Evolutionary conservation across 2,113 vertebrate genomes (phyloP).

Genomic region (Alectura lathami): DNA sequence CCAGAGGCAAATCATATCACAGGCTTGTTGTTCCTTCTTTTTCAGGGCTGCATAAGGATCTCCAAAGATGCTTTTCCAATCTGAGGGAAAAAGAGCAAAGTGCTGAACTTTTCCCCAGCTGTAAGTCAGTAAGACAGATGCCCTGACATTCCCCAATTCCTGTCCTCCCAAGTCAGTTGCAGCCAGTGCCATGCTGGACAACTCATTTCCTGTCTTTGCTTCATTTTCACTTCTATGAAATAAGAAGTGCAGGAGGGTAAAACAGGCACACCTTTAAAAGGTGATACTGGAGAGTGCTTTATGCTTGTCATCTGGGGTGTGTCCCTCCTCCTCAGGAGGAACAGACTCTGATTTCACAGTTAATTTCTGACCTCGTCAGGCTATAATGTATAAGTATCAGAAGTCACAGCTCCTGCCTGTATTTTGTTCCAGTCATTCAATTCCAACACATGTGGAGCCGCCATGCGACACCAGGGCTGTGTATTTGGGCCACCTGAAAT

Average conservation of each 20-base stretch:
- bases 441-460: background rate
- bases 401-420: background rate
- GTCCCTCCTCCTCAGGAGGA: background rate
- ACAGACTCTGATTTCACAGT: background rate
- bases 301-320: background rate
- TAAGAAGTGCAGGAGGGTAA: accelerated
- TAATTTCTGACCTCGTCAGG: background rate
- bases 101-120: background rate
- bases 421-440: background rate
- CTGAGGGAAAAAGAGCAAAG: background rate
- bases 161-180: background rate
- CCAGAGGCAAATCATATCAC: background rate
- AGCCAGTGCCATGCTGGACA: accelerated
- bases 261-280: background rate
- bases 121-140: background rate
- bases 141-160: background rate
- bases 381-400: background rate
- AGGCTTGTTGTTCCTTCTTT: background rate
- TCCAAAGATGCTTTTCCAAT: background rate
- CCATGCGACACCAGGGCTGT: accelerated
- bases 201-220: background rate
- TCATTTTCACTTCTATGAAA: background rate
- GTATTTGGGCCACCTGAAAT: conserved; percentile 37
- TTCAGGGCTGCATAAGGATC: background rate
- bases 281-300: accelerated